Percentiles rank a stretch among this genome's conserved stretches.
Conservation (phyloP, 2,888 invertebrate genomes). For the Melolontha melolontha region DNA sequence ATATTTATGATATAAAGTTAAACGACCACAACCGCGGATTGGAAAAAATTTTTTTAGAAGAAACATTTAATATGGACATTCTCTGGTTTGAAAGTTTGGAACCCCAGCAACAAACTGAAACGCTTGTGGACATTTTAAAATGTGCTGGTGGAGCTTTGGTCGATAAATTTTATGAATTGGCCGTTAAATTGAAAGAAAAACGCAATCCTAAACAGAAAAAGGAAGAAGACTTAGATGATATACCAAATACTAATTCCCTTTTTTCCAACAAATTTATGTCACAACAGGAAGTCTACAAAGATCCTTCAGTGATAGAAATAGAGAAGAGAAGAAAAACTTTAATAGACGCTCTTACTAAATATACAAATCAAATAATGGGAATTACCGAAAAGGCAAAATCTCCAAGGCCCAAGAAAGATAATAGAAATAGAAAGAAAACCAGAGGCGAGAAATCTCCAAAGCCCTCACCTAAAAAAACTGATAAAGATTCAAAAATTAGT, state of each 20-base stretch:
- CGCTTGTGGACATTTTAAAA: slow-evolving; percentile 42
- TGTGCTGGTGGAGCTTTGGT: slow-evolving; percentile 44
- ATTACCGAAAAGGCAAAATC: slow-evolving; percentile 30
- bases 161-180: slow-evolving; percentile 41
- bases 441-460: slow-evolving; percentile 33
- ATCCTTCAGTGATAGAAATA: slow-evolving; percentile 40
- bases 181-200: slow-evolving; percentile 18
- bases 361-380: slow-evolving; percentile 43
- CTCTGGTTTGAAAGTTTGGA: slow-evolving; percentile 48
- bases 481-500: slow-evolving; percentile 38
- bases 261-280: neutral
- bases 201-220: neutral
- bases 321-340: slow-evolving; percentile 43
- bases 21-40: slow-evolving; percentile 50
- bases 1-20: slow-evolving; percentile 48
- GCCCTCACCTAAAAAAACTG: slow-evolving; percentile 13
- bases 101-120: slow-evolving; percentile 43
- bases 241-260: neutral
- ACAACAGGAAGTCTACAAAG: slow-evolving; percentile 25
- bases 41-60: slow-evolving; percentile 41
- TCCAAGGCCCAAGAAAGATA: slow-evolving; percentile 7
- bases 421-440: too few relatives aligned
- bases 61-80: slow-evolving; percentile 41
- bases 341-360: slow-evolving; percentile 44
- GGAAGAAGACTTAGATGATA: neutral